Evolutionary conservation across 2,113 vertebrate genomes (phyloP).

Genomic region (Megalops atlanticus): DNA sequence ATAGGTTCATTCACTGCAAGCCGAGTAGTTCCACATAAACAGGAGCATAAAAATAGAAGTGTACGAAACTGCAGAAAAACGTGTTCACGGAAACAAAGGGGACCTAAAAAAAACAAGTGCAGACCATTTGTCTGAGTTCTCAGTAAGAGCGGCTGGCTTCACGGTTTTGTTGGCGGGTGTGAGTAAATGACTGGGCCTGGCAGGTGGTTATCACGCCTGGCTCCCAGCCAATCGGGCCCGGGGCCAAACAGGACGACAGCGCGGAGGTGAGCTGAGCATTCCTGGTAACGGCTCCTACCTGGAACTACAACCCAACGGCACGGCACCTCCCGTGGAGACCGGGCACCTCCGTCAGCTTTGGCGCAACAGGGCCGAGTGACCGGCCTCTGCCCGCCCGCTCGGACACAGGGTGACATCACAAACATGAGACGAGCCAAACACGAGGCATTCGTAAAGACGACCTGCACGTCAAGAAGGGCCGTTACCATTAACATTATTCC

Average conservation of each 20-base stretch:
- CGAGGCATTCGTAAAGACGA: slow-evolving; percentile 3
- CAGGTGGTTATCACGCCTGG: neutral
- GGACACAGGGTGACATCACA: neutral
- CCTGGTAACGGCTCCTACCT: neutral
- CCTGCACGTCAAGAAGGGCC: slow-evolving; percentile 5
- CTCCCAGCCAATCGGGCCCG: neutral
- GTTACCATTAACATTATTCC: slow-evolving; percentile 22
- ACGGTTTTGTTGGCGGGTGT: neutral
- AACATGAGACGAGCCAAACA: neutral
- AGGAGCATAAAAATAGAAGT: neutral
- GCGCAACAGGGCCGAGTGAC: no score
- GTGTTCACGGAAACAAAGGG: neutral
- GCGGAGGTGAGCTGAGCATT: neutral
- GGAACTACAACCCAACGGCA: neutral
- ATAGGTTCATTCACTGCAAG: neutral
- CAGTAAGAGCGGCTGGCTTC: neutral
- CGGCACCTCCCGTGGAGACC: neutral
- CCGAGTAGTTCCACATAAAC: neutral
- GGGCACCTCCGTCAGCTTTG: neutral
- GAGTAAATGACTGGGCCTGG: neutral
- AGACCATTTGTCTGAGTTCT: neutral
- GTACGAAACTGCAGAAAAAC: neutral
- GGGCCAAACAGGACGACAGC: neutral
- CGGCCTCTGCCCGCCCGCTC: no score
- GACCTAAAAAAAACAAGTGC: neutral